These are phyloP conservation scores for Salvelinus sp. DNA, from an alignment of 2,113 vertebrate genomes.

Conservation along the genomic window DNA sequence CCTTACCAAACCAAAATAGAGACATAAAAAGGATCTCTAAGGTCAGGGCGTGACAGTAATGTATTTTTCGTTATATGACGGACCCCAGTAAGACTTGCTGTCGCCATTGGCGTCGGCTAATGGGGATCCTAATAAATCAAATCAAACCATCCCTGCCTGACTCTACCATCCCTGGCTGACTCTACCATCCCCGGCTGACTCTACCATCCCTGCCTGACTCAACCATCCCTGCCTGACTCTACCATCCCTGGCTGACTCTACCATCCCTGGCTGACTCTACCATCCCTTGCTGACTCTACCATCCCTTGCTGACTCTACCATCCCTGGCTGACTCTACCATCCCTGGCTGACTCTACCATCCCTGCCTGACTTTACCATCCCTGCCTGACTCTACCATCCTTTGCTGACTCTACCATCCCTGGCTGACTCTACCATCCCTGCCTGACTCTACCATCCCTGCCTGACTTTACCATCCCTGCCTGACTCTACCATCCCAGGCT, in stretches of 20 bases:
- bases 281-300: conserved; percentile 24
- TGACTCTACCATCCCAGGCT: not conserved
- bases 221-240: not conserved
- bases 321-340: not conserved
- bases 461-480: conserved; percentile 7
- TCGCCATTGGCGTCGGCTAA: too few species aligned
- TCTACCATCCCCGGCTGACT: conserved; percentile 1
- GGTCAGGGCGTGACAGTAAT: too few species aligned
- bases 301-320: not conserved
- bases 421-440: not conserved
- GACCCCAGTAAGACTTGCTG: too few species aligned
- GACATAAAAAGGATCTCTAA: too few species aligned
- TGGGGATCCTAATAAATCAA: too few species aligned
- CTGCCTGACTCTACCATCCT: conserved; percentile 21
- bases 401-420: not conserved
- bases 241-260: not conserved
- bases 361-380: not conserved
- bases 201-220: conserved; percentile 17
- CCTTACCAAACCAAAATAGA: too few species aligned
- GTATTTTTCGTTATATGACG: too few species aligned
- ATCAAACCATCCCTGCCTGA: too few species aligned
- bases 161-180: not conserved
- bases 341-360: not conserved
- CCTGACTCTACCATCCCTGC: conserved; percentile 6
- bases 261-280: not conserved